A percentile compares a stretch with the other conserved stretches of the same genome.
Conservation (phyloP, 1,140 invertebrate species). For the Brachionus sp. region DNA sequence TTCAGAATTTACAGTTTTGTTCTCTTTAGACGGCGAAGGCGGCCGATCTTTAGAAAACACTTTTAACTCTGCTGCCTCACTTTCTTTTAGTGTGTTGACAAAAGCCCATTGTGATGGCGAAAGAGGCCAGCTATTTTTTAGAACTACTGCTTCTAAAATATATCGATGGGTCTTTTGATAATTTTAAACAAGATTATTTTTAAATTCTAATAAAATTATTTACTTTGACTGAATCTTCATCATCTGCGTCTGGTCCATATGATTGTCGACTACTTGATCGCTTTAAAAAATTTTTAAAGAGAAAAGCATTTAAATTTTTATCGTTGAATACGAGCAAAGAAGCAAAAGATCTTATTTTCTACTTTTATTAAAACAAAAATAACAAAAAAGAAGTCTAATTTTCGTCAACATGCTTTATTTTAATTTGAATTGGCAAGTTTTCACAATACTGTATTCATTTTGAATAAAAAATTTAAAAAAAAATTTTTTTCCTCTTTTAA, state of each 20-base stretch:
- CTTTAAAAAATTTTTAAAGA: neutral
- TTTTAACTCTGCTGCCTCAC: constrained; percentile 58
- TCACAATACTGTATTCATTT: too few relatives aligned
- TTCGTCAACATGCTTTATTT: too few relatives aligned
- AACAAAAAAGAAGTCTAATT: too few relatives aligned
- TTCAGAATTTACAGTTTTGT: neutral
- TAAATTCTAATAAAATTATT: neutral
- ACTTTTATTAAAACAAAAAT: too few relatives aligned
- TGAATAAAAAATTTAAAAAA: too few relatives aligned
- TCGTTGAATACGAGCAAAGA: too few relatives aligned
- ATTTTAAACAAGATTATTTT: neutral
- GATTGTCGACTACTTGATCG: constrained; percentile 28
- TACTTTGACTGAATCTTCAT: constrained; percentile 10
- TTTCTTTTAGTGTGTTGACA: constrained; percentile 57
- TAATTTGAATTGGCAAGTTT: too few relatives aligned
- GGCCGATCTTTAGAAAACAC: constrained; percentile 14
- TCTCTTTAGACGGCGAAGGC: neutral
- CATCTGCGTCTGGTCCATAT: neutral
- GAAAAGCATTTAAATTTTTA: neutral
- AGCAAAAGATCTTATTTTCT: too few relatives aligned
- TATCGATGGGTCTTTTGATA: constrained; percentile 55
- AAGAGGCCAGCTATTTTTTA: constrained; percentile 58
- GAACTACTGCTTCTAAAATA: constrained; percentile 56
- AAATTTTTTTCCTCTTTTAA: too few relatives aligned
- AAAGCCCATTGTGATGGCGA: constrained; percentile 55